A percentile compares a stretch with the other conserved stretches of the same genome.
Evolutionary conservation across 2,888 invertebrate genomes (phyloP).

Genomic region (Cryptocephalus primarius): DNA sequence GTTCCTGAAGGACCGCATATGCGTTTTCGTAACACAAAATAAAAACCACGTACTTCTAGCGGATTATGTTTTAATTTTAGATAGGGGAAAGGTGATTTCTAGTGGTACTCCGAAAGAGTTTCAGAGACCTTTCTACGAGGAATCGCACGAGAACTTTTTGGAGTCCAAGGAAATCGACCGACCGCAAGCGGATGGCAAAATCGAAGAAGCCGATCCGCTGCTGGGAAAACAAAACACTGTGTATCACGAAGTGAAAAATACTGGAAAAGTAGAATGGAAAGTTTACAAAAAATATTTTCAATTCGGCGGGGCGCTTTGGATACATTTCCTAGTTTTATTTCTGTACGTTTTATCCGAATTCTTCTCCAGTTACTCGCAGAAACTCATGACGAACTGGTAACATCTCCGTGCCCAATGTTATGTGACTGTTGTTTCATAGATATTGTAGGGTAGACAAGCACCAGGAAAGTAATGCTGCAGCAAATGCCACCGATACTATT

Average conservation of each 20-base stretch:
- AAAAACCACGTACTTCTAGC: constrained; percentile 20
- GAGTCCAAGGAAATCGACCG: not conserved
- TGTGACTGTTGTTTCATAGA: too few species aligned
- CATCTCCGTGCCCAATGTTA: too few species aligned
- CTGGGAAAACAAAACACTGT: constrained; percentile 13
- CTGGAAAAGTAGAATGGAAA: constrained; percentile 22
- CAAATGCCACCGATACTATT: too few species aligned
- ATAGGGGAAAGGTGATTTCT: constrained; percentile 7
- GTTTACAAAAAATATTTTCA: constrained; percentile 24
- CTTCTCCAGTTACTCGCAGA: constrained; percentile 20
- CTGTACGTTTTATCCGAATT: constrained; percentile 20
- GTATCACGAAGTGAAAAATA: constrained; percentile 21
- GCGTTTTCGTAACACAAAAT: constrained; percentile 26
- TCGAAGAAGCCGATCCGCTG: not conserved
- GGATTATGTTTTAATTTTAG: constrained; percentile 18
- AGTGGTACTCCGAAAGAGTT: constrained; percentile 20
- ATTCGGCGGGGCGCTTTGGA: constrained; percentile 23
- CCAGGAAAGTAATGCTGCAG: too few species aligned
- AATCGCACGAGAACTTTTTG: not conserved
- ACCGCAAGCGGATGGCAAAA: constrained; percentile 17
- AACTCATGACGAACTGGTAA: constrained; percentile 13
- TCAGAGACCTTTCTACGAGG: not conserved
- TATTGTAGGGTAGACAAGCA: too few species aligned
- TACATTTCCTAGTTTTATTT: constrained; percentile 18
- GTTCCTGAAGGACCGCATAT: constrained; percentile 23